Percentiles rank a stretch among this genome's conserved stretches.
Evolutionary conservation across 1,140 invertebrate species (phyloP).

Genomic region (Vanessa atalanta): DNA sequence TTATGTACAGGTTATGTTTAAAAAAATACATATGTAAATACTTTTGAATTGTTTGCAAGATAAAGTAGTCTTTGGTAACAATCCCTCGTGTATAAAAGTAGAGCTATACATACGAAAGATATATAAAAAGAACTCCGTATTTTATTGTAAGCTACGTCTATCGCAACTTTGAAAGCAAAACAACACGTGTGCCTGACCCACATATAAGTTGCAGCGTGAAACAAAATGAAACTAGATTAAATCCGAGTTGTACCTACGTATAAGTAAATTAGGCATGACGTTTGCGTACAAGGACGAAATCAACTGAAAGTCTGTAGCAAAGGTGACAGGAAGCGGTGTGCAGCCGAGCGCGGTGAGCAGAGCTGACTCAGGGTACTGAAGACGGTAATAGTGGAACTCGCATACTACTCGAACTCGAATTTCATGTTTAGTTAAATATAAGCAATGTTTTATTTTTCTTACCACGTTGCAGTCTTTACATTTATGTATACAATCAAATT

Average conservation of each 20-base stretch:
- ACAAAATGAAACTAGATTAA: slow-evolving; percentile 44
- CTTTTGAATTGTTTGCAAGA: slow-evolving; percentile 3
- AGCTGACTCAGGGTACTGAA: slow-evolving; percentile 64
- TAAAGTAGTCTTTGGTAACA: slow-evolving; percentile 8
- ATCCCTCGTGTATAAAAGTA: slow-evolving; percentile 14
- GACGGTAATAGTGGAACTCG: slow-evolving; percentile 49
- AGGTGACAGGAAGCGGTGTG: slow-evolving; percentile 74
- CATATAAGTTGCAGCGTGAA: slow-evolving; percentile 22
- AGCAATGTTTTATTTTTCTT: no score
- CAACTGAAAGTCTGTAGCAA: slow-evolving; percentile 70
- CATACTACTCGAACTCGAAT: slow-evolving; percentile 32
- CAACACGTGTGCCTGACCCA: slow-evolving; percentile 31
- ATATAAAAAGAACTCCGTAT: slow-evolving; percentile 30
- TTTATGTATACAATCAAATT: no score
- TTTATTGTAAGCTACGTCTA: slow-evolving; percentile 28
- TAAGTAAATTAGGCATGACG: slow-evolving; percentile 55
- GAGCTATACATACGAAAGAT: slow-evolving; percentile 18
- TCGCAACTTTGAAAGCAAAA: slow-evolving; percentile 25
- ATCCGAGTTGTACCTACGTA: slow-evolving; percentile 40
- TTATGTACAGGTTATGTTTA: no score
- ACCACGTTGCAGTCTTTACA: no score
- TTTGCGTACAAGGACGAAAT: slow-evolving; percentile 70
- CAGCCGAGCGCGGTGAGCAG: slow-evolving; percentile 54
- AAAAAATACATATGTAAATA: slow-evolving; percentile 1
- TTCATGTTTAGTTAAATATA: no score